Conservation (phyloP, 1,140 invertebrate species). For the Cydia pomonella region DNA sequence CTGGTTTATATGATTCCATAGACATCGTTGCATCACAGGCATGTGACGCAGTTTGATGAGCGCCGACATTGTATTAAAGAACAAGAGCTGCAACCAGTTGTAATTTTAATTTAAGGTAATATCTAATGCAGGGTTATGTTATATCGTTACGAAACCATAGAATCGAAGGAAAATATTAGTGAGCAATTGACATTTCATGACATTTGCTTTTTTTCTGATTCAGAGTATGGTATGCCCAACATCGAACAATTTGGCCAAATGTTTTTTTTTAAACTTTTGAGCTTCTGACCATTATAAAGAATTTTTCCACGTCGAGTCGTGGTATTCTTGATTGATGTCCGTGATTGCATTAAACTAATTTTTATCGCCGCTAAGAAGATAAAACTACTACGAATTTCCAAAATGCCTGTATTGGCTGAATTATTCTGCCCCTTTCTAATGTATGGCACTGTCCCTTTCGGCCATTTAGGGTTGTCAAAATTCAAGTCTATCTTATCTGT, state of each 20-base stretch:
- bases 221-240: neutral
- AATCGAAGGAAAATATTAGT: slow-evolving; percentile 30
- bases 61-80: slow-evolving; percentile 59
- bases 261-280: neutral
- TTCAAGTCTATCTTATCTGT: too few species aligned
- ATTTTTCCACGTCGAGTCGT: too few species aligned
- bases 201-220: slow-evolving; percentile 7
- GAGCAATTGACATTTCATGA: slow-evolving; percentile 14
- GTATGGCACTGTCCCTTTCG: too few species aligned
- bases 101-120: neutral
- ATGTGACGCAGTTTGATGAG: slow-evolving; percentile 68
- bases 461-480: too few species aligned
- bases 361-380: too few species aligned
- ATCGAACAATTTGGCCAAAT: neutral
- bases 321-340: too few species aligned
- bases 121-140: slow-evolving; percentile 12
- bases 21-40: slow-evolving; percentile 60
- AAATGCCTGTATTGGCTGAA: too few species aligned
- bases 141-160: slow-evolving; percentile 49
- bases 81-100: neutral
- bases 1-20: slow-evolving; percentile 65
- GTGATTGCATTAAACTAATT: too few species aligned
- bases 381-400: too few species aligned
- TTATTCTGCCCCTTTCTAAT: too few species aligned
- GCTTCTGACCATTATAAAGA: too few species aligned